Conservation (phyloP, 2,113 vertebrate species). For the Hydropotes inermis region DNA sequence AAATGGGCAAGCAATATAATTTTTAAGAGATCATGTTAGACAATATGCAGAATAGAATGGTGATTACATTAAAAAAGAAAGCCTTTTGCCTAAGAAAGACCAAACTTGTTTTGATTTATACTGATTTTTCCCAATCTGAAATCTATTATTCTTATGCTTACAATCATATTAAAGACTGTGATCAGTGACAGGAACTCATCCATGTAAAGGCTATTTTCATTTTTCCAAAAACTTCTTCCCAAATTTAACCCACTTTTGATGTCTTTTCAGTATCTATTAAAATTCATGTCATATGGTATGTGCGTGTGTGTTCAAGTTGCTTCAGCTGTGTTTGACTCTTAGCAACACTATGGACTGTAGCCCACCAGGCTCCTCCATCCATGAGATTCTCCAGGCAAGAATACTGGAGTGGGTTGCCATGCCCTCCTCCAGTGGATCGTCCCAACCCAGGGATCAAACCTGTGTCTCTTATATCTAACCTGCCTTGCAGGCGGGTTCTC, state of each 20-base stretch:
- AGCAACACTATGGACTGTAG: not conserved
- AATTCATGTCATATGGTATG: not conserved
- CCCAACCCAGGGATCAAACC: not conserved
- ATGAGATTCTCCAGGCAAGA: not conserved
- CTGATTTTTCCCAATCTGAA: not conserved
- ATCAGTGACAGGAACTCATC: not conserved
- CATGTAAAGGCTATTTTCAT: not conserved
- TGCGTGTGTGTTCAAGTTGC: not conserved
- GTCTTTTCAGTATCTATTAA: not conserved
- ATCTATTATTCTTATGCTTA: not conserved
- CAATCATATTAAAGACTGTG: not conserved
- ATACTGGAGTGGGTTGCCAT: not conserved
- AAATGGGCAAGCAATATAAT: not conserved
- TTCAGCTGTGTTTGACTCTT: not conserved
- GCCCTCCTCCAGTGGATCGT: not conserved
- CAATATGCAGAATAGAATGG: not conserved
- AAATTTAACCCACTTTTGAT: not conserved
- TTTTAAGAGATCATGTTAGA: not conserved
- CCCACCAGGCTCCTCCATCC: not conserved
- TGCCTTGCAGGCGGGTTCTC: not conserved
- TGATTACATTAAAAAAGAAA: not conserved
- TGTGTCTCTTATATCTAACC: not conserved
- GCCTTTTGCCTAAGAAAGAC: not conserved
- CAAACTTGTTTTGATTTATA: not conserved
- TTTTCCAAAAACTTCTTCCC: not conserved